Conservation (phyloP, 2,113 vertebrate genomes). For the Ceuthmochares aereus region DNA sequence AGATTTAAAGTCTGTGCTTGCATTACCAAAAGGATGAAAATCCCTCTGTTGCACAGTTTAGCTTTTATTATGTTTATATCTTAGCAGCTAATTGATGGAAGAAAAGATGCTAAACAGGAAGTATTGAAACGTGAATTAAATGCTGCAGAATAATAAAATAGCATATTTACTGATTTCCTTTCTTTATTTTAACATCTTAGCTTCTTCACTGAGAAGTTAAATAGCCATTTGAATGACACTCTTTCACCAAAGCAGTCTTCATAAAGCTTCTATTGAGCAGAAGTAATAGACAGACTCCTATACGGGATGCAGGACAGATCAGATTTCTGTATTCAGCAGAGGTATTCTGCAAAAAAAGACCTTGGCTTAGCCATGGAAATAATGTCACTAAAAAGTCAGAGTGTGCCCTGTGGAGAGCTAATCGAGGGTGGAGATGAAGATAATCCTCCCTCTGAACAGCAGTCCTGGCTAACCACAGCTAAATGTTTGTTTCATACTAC, state of each 20-base stretch:
- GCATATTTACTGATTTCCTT: constrained; percentile 46
- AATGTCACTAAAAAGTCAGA: constrained; percentile 22
- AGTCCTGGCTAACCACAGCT: background rate
- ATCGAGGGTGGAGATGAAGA: constrained; percentile 23
- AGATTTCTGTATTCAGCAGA: constrained; percentile 20
- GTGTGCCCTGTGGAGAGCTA: constrained; percentile 2
- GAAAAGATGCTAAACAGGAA: constrained; percentile 4
- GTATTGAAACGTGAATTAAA: constrained; percentile 43
- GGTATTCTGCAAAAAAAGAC: background rate
- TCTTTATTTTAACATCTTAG: background rate
- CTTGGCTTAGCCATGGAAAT: background rate
- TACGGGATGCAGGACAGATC: background rate
- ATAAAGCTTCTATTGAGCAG: background rate
- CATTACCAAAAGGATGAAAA: constrained; percentile 37
- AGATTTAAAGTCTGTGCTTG: constrained; percentile 42
- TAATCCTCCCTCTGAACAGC: constrained; percentile 12
- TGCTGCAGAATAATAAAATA: background rate
- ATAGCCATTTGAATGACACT: background rate
- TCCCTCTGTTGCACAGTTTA: constrained; percentile 35
- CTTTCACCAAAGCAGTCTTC: background rate
- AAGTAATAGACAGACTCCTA: background rate
- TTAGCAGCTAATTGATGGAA: constrained; percentile 52
- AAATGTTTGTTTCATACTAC: background rate
- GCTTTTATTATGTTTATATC: constrained; percentile 65
- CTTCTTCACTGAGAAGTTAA: constrained; percentile 30